phyloP scores from a whole-genome alignment of 2,888 invertebrate species.

The Pterostichus madidus region DNA sequence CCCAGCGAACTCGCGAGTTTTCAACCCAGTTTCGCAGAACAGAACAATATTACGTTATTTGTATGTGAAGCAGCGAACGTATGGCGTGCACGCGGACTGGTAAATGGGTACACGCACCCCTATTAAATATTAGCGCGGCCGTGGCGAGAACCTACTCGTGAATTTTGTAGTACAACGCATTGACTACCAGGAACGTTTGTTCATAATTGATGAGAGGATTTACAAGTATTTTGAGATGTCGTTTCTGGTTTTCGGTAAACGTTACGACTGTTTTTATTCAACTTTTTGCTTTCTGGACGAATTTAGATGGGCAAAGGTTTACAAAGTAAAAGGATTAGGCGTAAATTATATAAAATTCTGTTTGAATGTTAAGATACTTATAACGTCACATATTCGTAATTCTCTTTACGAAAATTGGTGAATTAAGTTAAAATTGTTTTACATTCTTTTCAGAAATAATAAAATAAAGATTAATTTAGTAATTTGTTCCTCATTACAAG shows the following conservation, averaged over 20 bases:
- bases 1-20: not conserved
- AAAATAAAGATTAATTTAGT: no score
- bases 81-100: not conserved
- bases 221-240: constrained; percentile 37
- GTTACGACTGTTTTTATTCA: not conserved
- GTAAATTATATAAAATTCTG: not conserved
- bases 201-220: constrained; percentile 31
- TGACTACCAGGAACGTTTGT: constrained; percentile 29
- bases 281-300: not conserved
- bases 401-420: no score
- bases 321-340: not conserved
- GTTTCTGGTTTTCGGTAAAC: constrained; percentile 37
- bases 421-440: no score
- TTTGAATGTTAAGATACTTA: no score
- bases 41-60: constrained; percentile 18
- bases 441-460: no score
- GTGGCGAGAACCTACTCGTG: not conserved
- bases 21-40: not conserved
- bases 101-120: constrained; percentile 43
- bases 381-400: no score
- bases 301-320: not conserved
- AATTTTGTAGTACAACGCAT: constrained; percentile 23
- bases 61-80: constrained; percentile 5
- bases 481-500: no score
- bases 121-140: constrained; percentile 36